Evolutionary conservation across 2,113 vertebrate genomes (phyloP).

Genomic region (Hippocampus comes): DNA sequence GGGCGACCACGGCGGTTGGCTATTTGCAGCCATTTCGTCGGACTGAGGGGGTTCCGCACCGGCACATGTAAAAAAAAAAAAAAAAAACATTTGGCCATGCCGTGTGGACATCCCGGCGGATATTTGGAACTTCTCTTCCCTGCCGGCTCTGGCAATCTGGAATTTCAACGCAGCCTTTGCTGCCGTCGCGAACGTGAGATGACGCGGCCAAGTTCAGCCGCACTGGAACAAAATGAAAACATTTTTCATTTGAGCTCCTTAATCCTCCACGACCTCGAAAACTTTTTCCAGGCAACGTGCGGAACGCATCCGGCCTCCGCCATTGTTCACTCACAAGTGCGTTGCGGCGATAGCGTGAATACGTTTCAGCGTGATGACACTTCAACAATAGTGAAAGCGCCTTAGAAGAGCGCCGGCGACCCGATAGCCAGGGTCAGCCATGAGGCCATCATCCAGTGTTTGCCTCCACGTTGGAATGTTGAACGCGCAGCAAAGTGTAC

Average conservation of each 20-base stretch:
- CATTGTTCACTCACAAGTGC: slow-evolving; percentile 43
- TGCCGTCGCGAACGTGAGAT: slow-evolving; percentile 7
- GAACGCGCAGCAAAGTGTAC: neutral
- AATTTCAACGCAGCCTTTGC: slow-evolving; percentile 22
- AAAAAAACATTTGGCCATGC: slow-evolving; percentile 1
- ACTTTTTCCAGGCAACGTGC: slow-evolving; percentile 22
- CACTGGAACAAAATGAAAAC: slow-evolving; percentile 29
- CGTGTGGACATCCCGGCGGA: slow-evolving; percentile 8
- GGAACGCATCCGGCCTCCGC: slow-evolving; percentile 33
- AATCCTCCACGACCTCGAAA: slow-evolving; percentile 49
- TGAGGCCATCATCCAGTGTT: neutral
- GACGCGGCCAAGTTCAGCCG: slow-evolving; percentile 5
- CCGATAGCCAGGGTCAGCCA: neutral
- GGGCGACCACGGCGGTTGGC: too few relatives aligned
- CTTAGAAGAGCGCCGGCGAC: neutral
- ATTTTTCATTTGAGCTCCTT: slow-evolving; percentile 38
- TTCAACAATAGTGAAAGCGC: slow-evolving; percentile 16
- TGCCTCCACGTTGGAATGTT: neutral
- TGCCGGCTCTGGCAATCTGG: slow-evolving; percentile 13
- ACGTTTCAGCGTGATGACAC: slow-evolving; percentile 9
- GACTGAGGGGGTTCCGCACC: too few relatives aligned
- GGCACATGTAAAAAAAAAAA: neutral
- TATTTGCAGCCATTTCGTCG: neutral
- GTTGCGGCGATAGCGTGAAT: slow-evolving; percentile 35
- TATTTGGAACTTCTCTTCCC: slow-evolving; percentile 27